phyloP scores from a whole-genome alignment of 2,888 invertebrate species.

The Pammene aurita region DNA sequence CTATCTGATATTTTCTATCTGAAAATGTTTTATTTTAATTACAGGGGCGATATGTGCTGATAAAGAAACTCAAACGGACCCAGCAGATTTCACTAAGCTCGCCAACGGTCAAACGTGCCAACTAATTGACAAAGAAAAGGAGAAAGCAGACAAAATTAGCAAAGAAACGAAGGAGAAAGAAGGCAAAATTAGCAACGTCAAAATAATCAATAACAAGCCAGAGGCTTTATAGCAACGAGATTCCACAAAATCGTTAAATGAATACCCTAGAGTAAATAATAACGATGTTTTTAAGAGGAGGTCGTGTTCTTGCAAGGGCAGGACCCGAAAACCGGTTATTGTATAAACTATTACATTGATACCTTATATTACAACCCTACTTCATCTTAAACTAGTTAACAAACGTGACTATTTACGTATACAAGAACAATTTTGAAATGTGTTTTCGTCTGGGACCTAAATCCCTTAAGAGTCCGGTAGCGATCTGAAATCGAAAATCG shows the following conservation, averaged over 20 bases:
- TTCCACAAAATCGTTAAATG: conserved; percentile 68
- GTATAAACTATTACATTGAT: conserved; percentile 54
- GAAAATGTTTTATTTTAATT: too few species aligned
- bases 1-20: too few species aligned
- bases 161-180: conserved; percentile 47
- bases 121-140: conserved; percentile 48
- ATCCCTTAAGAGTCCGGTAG: too few species aligned
- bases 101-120: conserved; percentile 65
- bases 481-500: too few species aligned
- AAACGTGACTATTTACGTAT: not conserved
- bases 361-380: not conserved
- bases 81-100: conserved; percentile 63
- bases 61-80: conserved; percentile 74
- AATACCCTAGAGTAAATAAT: conserved; percentile 60
- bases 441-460: too few species aligned
- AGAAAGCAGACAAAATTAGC: conserved; percentile 43
- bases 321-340: conserved; percentile 71
- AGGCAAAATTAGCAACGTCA: conserved; percentile 45
- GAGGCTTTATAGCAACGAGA: conserved; percentile 75
- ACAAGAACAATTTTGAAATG: too few species aligned
- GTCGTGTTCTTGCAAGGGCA: conserved; percentile 74
- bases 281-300: conserved; percentile 64
- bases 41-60: conserved; percentile 64
- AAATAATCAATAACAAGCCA: conserved; percentile 57
- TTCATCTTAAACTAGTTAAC: not conserved